Base-by-base conservation (phyloP, 2,888 invertebrate genomes). In the Agriotes lineatus region DNA sequence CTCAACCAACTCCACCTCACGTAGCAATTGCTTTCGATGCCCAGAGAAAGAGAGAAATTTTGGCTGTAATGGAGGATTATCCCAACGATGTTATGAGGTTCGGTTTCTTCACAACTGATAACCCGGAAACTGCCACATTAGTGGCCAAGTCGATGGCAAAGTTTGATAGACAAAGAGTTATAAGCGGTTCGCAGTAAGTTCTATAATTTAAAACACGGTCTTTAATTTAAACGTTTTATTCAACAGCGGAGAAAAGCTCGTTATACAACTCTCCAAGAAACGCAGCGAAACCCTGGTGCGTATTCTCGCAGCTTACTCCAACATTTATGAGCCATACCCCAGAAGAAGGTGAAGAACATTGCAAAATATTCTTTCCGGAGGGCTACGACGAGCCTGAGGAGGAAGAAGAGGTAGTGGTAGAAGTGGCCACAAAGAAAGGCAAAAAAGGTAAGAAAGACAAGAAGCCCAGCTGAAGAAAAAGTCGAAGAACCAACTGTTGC, bases 61-160 rank as follows among this genome's bases (percentile, higher is more conserved):
- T 89, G 14, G 84, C 86, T 10, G 79, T 88, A 1, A 86, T 87
- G 74, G 75, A 85, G 12, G 82, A 85, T 3, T 87, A 86, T 54
- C 78, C 78, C 1, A 82, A 87, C 0, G 86, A 90, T 6, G 81
- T 93, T 6, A 85, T 91, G 30, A 84, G 87, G 33, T 90, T 90
- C 76, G 94, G 93, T 0, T 92, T 90, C 82, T 94, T 92, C 77
- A 89, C 90, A 0, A 89, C 86, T 70, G 87, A 88, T 45, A 86
- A 86, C 67, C 85, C 91, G 0, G 84, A 85, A 0, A 86, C 87
- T 3, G 90, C 93, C 0, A 82, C 84, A 71, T 82, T 92, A 25
- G 84, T 94, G 12, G 89, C 90, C 56, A 92, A 90, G 79, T 88
- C 86, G 0, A 81, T 88, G 0, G 86, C 87, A 0, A 87, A 89